Percentiles rank a stretch among this genome's conserved stretches.
Conservation (phyloP, 2,888 invertebrate genomes). For the Ennomos quercinarius region DNA sequence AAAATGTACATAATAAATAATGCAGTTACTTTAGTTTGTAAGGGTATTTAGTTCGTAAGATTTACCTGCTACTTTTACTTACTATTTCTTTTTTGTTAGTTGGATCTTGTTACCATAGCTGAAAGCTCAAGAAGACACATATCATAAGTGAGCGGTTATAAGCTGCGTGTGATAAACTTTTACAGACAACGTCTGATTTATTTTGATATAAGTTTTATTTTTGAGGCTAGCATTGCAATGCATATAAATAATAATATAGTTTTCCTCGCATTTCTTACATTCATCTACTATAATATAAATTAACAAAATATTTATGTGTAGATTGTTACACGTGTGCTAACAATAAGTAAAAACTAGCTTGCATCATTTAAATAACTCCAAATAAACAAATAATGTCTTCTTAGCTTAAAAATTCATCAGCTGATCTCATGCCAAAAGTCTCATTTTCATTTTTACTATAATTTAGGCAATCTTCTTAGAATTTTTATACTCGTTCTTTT, state of each 20-base stretch:
- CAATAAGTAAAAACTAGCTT: no score
- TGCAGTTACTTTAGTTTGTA: slow-evolving; percentile 61
- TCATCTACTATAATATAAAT: slow-evolving; percentile 1
- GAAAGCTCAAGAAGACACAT: slow-evolving; percentile 79
- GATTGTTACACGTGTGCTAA: no score
- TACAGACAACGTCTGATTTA: slow-evolving; percentile 48
- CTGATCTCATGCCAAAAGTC: slow-evolving; percentile 34
- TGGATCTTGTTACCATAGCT: slow-evolving; percentile 73
- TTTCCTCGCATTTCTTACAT: slow-evolving; percentile 24
- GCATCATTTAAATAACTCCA: no score
- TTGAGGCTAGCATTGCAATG: slow-evolving; percentile 54
- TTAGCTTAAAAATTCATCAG: slow-evolving; percentile 37
- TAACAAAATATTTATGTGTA: neutral
- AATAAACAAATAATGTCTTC: slow-evolving; percentile 5
- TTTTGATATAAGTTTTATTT: slow-evolving; percentile 49
- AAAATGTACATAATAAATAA: slow-evolving; percentile 71
- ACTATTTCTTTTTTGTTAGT: slow-evolving; percentile 43
- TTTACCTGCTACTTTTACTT: slow-evolving; percentile 46
- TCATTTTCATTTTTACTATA: slow-evolving; percentile 27
- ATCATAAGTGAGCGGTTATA: slow-evolving; percentile 59
- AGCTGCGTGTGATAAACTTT: slow-evolving; percentile 57
- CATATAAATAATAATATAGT: slow-evolving; percentile 24
- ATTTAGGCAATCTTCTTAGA: slow-evolving; percentile 10
- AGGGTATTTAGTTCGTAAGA: slow-evolving; percentile 52
- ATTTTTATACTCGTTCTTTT: slow-evolving; percentile 1